Percentiles rank a stretch among this genome's conserved stretches.
Conservation (phyloP, 53 echinoderm and acorn worm species). For the Paelopatides confundens region DNA sequence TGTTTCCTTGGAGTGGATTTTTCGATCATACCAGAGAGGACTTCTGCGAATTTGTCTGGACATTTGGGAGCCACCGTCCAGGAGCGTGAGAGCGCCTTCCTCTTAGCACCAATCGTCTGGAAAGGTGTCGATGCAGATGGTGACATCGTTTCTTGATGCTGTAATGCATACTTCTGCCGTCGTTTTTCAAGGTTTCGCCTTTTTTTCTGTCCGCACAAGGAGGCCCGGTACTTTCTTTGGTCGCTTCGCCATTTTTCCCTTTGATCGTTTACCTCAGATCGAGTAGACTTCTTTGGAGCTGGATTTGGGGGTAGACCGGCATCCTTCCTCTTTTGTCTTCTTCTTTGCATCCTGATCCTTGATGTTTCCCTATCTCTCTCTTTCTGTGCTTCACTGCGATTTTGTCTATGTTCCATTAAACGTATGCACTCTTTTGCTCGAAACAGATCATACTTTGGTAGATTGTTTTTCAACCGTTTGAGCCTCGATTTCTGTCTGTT, state of each 20-base stretch:
- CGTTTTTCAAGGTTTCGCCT: background rate
- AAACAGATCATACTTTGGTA: background rate
- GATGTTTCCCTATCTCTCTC: background rate
- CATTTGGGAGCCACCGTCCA: conserved; percentile 33
- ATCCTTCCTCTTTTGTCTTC: background rate
- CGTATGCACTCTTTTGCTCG: background rate
- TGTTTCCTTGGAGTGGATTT: conserved; percentile 46
- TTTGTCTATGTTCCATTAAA: background rate
- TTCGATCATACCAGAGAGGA: conserved; percentile 11
- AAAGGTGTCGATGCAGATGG: background rate
- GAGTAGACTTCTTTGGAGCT: background rate
- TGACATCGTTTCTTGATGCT: background rate
- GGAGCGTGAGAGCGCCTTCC: conserved; percentile 52
- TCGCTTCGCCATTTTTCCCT: background rate
- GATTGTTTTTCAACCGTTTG: background rate
- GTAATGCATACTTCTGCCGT: background rate
- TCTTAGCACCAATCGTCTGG: background rate
- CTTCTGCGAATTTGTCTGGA: conserved; percentile 59
- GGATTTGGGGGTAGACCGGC: background rate
- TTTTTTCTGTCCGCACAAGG: background rate
- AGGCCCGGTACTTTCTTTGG: background rate
- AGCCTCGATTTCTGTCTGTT: background rate
- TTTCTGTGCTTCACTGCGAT: background rate
- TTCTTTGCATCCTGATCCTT: background rate
- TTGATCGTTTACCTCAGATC: background rate